Base-by-base conservation (phyloP, 1,140 invertebrate genomes). In the Melipona quadrifasciata region DNA sequence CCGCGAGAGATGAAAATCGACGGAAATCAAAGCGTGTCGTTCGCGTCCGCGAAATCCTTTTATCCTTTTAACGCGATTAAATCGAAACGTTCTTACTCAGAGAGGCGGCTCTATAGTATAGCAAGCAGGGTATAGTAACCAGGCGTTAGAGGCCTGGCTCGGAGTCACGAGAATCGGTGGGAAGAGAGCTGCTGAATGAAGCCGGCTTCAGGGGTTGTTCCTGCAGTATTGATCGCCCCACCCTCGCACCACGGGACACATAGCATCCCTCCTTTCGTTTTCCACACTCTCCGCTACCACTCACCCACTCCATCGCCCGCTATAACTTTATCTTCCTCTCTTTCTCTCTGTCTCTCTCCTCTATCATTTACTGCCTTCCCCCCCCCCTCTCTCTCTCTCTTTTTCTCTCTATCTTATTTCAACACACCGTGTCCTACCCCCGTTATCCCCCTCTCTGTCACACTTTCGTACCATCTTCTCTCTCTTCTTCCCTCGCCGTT, bases 181-280 rank as follows among this genome's bases (percentile, higher is more conserved):
- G 70, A 83, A 82, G 55, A 68, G 58, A 77, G 86, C 84, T 89
- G 85, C 89, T 93, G 91, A 93, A 93, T 93, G 91, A 93, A 93
- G 91, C 87, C 89, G 89, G 89, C 88, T 92, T 91, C 90, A 89
- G 89, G 89, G 89, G 84, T 39, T 87, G 83, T 87, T 88, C 86
- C 88, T 88, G 88, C 91, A 89, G 92, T 93, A 93, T 93, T 93
- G 92, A 93, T 93, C 92, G 92, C 87, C 90, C 91, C 92, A 93
- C 89, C 91, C 91, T 92, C 86, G 86, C 85, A 70, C 72, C 58
- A 87, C 80, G 71, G 77, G 72, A 87, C 86, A 86, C 79, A 79
- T 78, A 86, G 80, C 78, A 58, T 86, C 85, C 70, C 75, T 73
- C 77, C 61, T 64, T 58, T 21, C 61, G 57, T 61, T 55, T 31